Base-by-base conservation (phyloP, 2,888 invertebrate genomes). In the Drosophila kanekoi region DNA sequence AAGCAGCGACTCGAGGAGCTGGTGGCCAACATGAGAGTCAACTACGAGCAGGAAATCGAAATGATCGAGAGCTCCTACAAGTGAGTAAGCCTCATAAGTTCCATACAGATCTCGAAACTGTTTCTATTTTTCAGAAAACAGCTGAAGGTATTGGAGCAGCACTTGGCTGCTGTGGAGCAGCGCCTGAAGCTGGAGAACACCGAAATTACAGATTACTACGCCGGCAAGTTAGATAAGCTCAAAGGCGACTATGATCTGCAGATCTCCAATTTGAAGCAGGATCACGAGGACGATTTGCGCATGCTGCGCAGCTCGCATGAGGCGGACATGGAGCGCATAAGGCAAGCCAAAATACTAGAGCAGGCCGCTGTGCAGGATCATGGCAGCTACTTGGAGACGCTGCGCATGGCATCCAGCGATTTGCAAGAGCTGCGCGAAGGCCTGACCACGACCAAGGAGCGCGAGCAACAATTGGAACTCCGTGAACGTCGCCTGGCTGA, bases 11-110 rank as follows among this genome's bases (percentile, higher is more conserved):
- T 93, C 38, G 93, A 93, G 59, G 92, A 93, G 65, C 70, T 92
- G 41, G 77, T 92, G 49, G 89, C 92, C 45, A 92, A 91, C 57
- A 90, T 92, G 57, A 91, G 90, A 59, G 86, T 87, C 4, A 92
- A 92, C 77, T 91, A 92, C 65, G 93, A 92, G 49, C 91, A 90
- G 43, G 93, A 93, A 71, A 89, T 93, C n/a, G 90, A 91, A 45
- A 79, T 92, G 70, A 87, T 93, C n/a, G 92, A 93, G 41, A 82
- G 68, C 11, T 92, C 92, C 1, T 92, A 92, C 61, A 92, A 90
- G 92, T 92, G 66, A 86, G 75, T 68, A 1, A 18, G 4, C 11
- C 16, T 8, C 14, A 8, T 20, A 20, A 2, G 3, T 3, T 3
- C 2, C 2, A 6, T 9, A 9, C 3, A 6, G 16, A 23, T 10